These are phyloP conservation scores for Brachionichthys hirsutus DNA, from an alignment of 2,113 vertebrate genomes.

Conservation along the genomic window DNA sequence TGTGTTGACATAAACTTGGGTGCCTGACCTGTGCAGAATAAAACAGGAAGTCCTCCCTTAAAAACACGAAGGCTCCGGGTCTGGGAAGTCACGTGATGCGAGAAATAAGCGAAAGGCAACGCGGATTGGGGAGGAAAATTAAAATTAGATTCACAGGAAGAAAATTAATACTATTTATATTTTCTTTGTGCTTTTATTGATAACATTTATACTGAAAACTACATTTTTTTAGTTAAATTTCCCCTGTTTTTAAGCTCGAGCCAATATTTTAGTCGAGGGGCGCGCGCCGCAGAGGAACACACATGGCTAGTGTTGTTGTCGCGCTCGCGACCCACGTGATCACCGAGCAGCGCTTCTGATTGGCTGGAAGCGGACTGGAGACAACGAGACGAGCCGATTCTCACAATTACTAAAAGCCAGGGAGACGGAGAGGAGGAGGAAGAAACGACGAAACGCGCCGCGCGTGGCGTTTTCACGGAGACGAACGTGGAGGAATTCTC, in stretches of 20 bases:
- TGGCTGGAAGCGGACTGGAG: conserved; percentile 33
- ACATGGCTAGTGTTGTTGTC: conserved; percentile 66
- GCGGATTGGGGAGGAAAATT: no score
- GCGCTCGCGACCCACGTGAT: conserved; percentile 57
- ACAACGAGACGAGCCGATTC: not conserved
- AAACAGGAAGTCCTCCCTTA: conserved; percentile 41
- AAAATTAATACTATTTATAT: no score
- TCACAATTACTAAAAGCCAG: conserved; percentile 8
- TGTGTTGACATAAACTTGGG: conserved; percentile 13
- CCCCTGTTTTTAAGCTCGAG: no score
- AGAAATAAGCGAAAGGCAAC: not conserved
- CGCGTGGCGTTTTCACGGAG: not conserved
- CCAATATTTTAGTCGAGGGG: not conserved
- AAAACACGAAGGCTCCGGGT: not conserved
- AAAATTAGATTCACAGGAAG: no score
- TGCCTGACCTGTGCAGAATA: conserved; percentile 12
- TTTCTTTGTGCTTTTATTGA: no score
- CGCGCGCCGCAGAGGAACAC: conserved; percentile 4
- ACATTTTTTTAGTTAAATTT: no score
- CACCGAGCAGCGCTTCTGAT: conserved; percentile 33
- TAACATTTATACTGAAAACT: no score
- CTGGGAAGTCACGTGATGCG: not conserved
- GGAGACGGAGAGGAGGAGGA: not conserved
- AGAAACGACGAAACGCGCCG: not conserved
- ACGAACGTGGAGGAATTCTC: not conserved